Evolutionary conservation across 2,113 vertebrate genomes (phyloP).

Genomic region (Pogonocichla stellata): DNA sequence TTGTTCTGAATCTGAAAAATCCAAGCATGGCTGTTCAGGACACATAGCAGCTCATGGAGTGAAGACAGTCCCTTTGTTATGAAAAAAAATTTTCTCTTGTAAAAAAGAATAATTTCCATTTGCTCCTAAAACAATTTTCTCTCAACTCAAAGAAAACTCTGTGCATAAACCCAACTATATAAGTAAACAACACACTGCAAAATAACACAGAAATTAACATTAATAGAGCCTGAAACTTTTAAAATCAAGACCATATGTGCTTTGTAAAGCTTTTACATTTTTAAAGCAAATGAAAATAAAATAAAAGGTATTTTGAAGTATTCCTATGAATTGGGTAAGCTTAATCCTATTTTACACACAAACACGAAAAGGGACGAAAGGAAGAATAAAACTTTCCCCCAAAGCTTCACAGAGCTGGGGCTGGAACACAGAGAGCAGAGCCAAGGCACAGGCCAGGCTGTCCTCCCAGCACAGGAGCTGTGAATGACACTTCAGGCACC

Average conservation of each 20-base stretch:
- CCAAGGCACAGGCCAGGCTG: not conserved
- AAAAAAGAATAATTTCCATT: not conserved
- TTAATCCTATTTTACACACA: not conserved
- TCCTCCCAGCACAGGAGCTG: not conserved
- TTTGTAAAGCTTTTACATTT: not conserved
- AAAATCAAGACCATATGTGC: not conserved
- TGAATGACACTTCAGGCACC: not conserved
- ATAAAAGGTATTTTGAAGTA: not conserved
- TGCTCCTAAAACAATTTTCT: not conserved
- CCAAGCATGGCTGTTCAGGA: not conserved
- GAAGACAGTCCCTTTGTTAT: not conserved
- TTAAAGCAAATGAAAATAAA: not conserved
- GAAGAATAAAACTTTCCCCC: not conserved
- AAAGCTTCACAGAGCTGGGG: not conserved
- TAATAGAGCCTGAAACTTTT: not conserved
- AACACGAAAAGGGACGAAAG: not conserved
- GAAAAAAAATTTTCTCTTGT: not conserved
- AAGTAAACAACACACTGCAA: not conserved
- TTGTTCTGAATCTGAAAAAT: conserved; percentile 24
- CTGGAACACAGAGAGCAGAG: not conserved
- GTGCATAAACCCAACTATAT: not conserved
- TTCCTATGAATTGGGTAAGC: not conserved
- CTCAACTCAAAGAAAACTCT: not conserved
- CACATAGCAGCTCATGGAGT: not conserved
- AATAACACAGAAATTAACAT: not conserved